phyloP scores from a whole-genome alignment of 2,888 invertebrate genomes.

The Molorchus minor region DNA sequence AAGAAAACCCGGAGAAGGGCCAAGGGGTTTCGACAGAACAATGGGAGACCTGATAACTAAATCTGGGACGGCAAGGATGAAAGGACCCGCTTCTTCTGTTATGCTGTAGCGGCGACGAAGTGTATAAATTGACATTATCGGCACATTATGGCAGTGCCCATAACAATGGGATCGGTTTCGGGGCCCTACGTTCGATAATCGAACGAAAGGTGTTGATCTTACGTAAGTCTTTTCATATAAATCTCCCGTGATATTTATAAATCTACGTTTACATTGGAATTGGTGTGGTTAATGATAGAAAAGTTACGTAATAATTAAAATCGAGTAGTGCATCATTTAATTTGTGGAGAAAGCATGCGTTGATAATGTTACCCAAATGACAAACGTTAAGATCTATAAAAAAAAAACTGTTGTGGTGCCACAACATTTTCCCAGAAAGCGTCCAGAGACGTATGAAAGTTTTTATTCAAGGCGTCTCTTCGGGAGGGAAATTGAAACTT shows the following conservation, averaged over 20 bases:
- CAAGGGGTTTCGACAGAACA: not conserved
- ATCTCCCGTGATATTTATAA: conserved; percentile 17
- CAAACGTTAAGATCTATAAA: too few relatives aligned
- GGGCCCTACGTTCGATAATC: conserved; percentile 30
- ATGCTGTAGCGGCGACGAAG: conserved; percentile 5
- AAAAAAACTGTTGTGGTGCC: too few relatives aligned
- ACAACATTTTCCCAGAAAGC: too few relatives aligned
- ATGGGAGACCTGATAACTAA: conserved; percentile 12
- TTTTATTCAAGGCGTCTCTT: too few relatives aligned
- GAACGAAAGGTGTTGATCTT: conserved; percentile 39
- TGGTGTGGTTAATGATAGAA: too few relatives aligned
- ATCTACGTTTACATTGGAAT: too few relatives aligned
- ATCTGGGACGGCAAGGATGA: conserved; percentile 5
- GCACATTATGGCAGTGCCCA: conserved; percentile 31
- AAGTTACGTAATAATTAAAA: too few relatives aligned
- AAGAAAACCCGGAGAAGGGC: not conserved
- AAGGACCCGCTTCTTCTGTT: not conserved
- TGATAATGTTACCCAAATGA: too few relatives aligned
- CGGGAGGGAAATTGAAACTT: too few relatives aligned
- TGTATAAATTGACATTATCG: conserved; percentile 37
- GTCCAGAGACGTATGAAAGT: too few relatives aligned
- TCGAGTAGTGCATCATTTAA: too few relatives aligned
- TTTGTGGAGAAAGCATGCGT: too few relatives aligned
- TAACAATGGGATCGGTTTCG: conserved; percentile 34
- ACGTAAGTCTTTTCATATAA: conserved; percentile 32